Base-by-base conservation (phyloP, 2,797 vertebrate species). In the Halcyon smyrnensis region DNA sequence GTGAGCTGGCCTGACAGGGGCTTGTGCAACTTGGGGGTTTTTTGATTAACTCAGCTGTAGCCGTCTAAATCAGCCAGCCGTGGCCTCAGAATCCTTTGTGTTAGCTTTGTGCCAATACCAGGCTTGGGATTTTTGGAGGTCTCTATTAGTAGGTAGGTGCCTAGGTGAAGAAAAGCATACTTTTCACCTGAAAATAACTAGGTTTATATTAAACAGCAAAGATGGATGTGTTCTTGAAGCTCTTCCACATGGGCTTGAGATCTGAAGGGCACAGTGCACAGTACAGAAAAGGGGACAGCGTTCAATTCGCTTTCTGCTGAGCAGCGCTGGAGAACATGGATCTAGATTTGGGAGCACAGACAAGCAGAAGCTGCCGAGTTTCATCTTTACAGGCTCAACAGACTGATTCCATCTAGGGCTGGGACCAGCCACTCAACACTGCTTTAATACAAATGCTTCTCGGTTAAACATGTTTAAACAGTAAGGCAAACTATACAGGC, bases 371-470 rank as follows among this genome's bases (percentile, higher is more conserved):
- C 2, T 11, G 1, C 32, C 17, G 1, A 3, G 21, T 62, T 57
- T 32, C 18, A 8, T 27, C 0, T 32, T 37, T 28, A 11, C 45
- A 20, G 21, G 46, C n/a, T 17, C 51, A 15, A 14, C 54, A 50
- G 30, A 19, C 4, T 2, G 8, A 39, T 1, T 20, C 5, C 14
- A 6, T 0, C 9, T 0, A 4, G 11, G 41, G 27, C 60, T 7
- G 8, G 2, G 4, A 15, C 7, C 24, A 2, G 3, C 37, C 37
- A 37, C 64, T 15, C 30, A 17, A 34, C 15, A 41, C 17, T 51
- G 67, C 67, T 81, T 59, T 59, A 43, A 39, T 25, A 5, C 19
- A 18, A 64, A 4, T 41, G 1, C 8, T n/a, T 70, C 23, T 43
- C 4, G 1, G 41, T 54, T 83, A 12, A 77, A 32, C 24, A 12